Evolutionary conservation across 2,113 vertebrate genomes (phyloP), one percentile per base, ranked within the genome.

Genomic region (Scalopus aquaticus): DNA sequence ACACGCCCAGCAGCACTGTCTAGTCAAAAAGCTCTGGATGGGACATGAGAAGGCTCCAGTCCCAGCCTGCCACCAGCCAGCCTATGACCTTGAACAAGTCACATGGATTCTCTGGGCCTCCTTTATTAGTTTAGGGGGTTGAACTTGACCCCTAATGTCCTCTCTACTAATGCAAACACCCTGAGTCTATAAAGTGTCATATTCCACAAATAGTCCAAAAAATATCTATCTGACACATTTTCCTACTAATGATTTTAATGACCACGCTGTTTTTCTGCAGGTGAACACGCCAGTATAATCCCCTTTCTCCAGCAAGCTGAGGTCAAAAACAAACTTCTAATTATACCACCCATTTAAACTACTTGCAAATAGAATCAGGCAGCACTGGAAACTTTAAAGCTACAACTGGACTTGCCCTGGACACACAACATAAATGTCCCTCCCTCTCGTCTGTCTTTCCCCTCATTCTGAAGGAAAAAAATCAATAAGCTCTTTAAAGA

Each of bases 271-370:
- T 72, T 91, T 74, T 80, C 88, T 79, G 46, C 39, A 42, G 32
- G 72, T 42, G 19, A 90, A 84, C 19, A 60, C 17, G 9, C 12
- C 93, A 79, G 46, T n/a, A n/a, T 39, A 90, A 56, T 30, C 84
- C 24, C 88, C 32, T 88, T 86, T 88, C 32, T 72, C 72, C 72
- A 90, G 83, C 54, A 91, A 70, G 54, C 58, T 92, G 32, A 96
- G 72, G 65, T 91, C 79, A 56, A 92, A 89, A 84, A 64, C 82
- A 94, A 87, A 91, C 22, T 2, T 76, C 11, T 67, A 83, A 95
- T 93, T 79, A 49, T 73, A 77, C 80, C 64, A 35, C 35, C 77
- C 72, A 62, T 56, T 69, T 77, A 93, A 86, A 86, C n/a, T 32
- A 76, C 44, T 74, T n/a, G 67, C 30, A 30, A 35, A 88, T 74